Evolutionary conservation across 2,113 vertebrate species (phyloP).

Genomic region (Psephotus haematonotus): DNA sequence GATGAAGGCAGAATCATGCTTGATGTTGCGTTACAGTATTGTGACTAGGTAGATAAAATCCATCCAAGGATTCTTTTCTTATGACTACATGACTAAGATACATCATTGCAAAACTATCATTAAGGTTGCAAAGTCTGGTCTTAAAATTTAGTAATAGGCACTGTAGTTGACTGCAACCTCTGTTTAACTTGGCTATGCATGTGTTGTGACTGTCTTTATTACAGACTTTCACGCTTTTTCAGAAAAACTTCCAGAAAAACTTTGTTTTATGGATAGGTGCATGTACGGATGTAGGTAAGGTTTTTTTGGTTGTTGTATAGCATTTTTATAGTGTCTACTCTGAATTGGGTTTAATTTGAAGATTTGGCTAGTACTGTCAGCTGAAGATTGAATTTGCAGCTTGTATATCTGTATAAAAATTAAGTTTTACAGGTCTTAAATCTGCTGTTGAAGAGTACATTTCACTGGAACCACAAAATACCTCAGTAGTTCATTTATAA

Average conservation of each 20-base stretch:
- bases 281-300: background rate
- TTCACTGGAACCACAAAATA: background rate
- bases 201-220: background rate
- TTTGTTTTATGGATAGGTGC: background rate
- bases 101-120: background rate
- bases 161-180: background rate
- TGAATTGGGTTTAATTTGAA: background rate
- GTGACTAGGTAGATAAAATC: background rate
- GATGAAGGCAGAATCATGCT: background rate
- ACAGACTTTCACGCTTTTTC: background rate
- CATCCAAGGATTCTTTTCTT: background rate
- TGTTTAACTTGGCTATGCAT: background rate
- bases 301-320: background rate
- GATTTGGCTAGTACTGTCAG: background rate
- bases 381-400: background rate
- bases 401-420: background rate
- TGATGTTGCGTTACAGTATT: background rate
- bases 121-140: background rate
- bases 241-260: background rate
- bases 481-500: background rate
- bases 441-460: background rate
- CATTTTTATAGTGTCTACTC: background rate
- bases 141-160: background rate
- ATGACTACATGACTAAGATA: background rate
- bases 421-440: background rate